A percentile compares a stretch with the other conserved stretches of the same genome.
Evolutionary conservation across 2,113 vertebrate species (phyloP).

Genomic region (Callospermophilus lateralis): DNA sequence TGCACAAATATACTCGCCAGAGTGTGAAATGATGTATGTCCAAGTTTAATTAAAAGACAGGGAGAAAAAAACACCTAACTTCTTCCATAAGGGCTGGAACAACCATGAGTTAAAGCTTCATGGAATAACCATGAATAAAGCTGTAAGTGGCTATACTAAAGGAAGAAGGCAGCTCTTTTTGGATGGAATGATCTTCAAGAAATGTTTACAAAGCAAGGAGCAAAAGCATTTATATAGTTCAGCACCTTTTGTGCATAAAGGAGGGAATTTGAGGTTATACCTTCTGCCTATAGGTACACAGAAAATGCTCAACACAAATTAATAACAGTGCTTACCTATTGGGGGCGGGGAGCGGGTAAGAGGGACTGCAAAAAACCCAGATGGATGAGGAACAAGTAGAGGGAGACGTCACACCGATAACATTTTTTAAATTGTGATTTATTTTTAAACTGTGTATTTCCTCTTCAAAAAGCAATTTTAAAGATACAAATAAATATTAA

Average conservation of each 20-base stretch:
- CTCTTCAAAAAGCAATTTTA: conserved; percentile 36
- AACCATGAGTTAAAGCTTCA: neutral
- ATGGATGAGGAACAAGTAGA: neutral
- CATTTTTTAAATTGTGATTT: neutral
- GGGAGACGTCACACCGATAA: neutral
- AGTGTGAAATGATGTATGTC: neutral
- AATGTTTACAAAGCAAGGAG: neutral
- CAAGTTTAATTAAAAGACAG: neutral
- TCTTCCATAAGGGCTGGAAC: neutral
- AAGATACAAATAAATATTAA: neutral
- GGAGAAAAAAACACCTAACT: neutral
- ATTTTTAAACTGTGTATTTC: conserved; percentile 18
- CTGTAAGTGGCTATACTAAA: neutral
- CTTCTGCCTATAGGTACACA: neutral
- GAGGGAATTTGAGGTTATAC: neutral
- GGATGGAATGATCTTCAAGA: neutral
- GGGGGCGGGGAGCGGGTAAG: neutral
- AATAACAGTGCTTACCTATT: neutral
- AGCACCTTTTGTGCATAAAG: neutral
- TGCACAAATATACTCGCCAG: neutral
- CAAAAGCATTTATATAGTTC: neutral
- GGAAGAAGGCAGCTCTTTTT: neutral
- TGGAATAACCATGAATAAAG: neutral
- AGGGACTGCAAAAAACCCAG: neutral
- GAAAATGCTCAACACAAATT: neutral